Conservation (phyloP, 2,888 invertebrate genomes). For the Cheilosia impressa region DNA sequence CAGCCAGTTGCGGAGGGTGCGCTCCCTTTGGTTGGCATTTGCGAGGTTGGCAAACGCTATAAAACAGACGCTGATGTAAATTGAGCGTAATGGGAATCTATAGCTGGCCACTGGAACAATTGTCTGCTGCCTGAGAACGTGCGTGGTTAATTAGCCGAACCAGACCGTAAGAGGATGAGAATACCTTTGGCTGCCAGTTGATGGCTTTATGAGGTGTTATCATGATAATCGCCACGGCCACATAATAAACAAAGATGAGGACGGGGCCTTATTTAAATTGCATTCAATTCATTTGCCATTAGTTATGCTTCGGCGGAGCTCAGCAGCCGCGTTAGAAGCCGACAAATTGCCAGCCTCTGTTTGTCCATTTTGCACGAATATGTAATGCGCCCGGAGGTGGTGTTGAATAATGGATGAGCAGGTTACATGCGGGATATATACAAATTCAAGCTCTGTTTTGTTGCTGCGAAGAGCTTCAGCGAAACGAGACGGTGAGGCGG, state of each 20-base stretch:
- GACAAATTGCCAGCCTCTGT: slow-evolving; percentile 67
- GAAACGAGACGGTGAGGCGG: not conserved
- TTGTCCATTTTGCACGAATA: slow-evolving; percentile 32
- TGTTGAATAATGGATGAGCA: slow-evolving; percentile 55
- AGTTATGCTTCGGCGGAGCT: slow-evolving; percentile 39
- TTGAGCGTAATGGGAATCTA: slow-evolving; percentile 71
- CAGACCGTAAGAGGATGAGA: slow-evolving; percentile 41
- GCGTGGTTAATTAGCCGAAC: slow-evolving; percentile 71
- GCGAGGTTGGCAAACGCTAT: slow-evolving; percentile 28
- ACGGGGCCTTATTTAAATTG: slow-evolving; percentile 56
- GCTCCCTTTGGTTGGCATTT: not conserved
- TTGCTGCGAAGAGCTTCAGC: not conserved
- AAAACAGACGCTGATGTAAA: slow-evolving; percentile 71
- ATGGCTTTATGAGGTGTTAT: slow-evolving; percentile 74
- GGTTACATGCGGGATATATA: not conserved
- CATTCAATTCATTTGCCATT: slow-evolving; percentile 65
- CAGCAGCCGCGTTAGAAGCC: slow-evolving; percentile 53
- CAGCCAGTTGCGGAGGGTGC: slow-evolving; percentile 39
- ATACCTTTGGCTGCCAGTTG: slow-evolving; percentile 43
- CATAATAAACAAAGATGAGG: slow-evolving; percentile 65
- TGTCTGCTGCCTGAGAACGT: slow-evolving; percentile 55
- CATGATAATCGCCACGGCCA: slow-evolving; percentile 50
- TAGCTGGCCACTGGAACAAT: slow-evolving; percentile 42
- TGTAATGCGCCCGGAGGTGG: slow-evolving; percentile 31
- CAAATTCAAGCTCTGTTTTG: not conserved